Evolutionary conservation across 2,888 invertebrate species (phyloP), one percentile per base, ranked within the genome.

Genomic region (Meiosimyza platycephala): DNA sequence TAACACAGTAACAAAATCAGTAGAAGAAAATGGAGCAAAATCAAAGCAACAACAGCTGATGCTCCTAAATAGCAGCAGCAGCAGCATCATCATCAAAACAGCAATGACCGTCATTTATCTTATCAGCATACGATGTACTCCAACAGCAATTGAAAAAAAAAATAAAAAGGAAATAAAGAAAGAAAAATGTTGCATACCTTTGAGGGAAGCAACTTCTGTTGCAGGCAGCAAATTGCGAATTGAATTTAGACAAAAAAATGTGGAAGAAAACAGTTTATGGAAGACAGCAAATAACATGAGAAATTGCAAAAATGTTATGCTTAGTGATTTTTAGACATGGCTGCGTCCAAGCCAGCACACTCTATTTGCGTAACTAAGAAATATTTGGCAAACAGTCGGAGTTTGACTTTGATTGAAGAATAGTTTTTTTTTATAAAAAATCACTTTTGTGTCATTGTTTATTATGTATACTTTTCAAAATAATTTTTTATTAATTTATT

Each of bases 51-150:
- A 62, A 50, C 70, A 52, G 40, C 62, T 70, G 52, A 59, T 50
- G 33, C 16, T 15, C n/a, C 7, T 15, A 18, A 54, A 54, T 54
- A 18, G 54, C 18, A 18, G n/a, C 40, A 40, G 40, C 40, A 40
- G 9, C 16, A 55, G 57, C 47, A 66, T 33, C 50, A 66, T 28
- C 68, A 59, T 69, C 69, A 69, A 69, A 69, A 60, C 33, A 51
- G 22, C 69, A 60, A 60, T 60, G 52, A 69, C 69, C 16, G 55
- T 67, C 66, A 55, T 67, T 67, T 54, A 40, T 55, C 66, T 55
- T 52, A 55, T 67, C 55, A 52, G 52, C 55, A 67, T 55, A 67
- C 40, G 33, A 33, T 22, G 22, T 15, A 28, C 22, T 16, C 51
- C 9, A 48, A 50, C 48, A 64, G 6, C n/a, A 48, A n/a, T 16